phyloP scores from a whole-genome alignment of 2,888 invertebrate genomes.

The Osmoderma eremita region DNA sequence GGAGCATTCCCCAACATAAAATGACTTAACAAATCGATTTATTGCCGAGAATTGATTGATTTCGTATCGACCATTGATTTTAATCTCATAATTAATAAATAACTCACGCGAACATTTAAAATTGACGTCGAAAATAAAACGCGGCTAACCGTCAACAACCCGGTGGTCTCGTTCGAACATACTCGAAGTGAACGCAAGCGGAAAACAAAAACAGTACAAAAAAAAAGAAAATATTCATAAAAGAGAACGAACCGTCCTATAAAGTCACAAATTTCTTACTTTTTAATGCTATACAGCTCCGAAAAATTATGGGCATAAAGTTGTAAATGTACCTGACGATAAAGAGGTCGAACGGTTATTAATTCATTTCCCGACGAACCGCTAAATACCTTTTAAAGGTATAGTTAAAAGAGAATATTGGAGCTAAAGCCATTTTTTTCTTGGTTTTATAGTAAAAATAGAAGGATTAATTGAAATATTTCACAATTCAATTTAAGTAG shows the following conservation, averaged over 20 bases:
- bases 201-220: background rate
- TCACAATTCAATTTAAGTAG: background rate
- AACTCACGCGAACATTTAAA: conserved; percentile 41
- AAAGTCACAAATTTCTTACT: conserved; percentile 11
- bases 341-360: conserved; percentile 1
- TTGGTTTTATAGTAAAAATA: background rate
- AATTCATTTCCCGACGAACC: background rate
- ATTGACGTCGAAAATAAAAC: conserved; percentile 36
- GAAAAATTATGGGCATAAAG: background rate
- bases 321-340: too few species aligned
- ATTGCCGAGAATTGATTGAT: conserved; percentile 41
- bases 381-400: conserved; percentile 4
- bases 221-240: background rate
- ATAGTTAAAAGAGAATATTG: conserved; percentile 11
- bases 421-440: background rate
- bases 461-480: conserved; percentile 15
- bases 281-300: background rate
- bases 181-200: background rate
- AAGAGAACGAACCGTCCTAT: background rate
- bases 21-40: conserved; percentile 41
- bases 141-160: conserved; percentile 8
- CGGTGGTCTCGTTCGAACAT: conserved; percentile 31
- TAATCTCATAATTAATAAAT: conserved; percentile 44
- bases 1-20: background rate
- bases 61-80: conserved; percentile 42